These are phyloP conservation scores for Macaria notata DNA, from an alignment of 2,888 invertebrate species.

Conservation along the genomic window DNA sequence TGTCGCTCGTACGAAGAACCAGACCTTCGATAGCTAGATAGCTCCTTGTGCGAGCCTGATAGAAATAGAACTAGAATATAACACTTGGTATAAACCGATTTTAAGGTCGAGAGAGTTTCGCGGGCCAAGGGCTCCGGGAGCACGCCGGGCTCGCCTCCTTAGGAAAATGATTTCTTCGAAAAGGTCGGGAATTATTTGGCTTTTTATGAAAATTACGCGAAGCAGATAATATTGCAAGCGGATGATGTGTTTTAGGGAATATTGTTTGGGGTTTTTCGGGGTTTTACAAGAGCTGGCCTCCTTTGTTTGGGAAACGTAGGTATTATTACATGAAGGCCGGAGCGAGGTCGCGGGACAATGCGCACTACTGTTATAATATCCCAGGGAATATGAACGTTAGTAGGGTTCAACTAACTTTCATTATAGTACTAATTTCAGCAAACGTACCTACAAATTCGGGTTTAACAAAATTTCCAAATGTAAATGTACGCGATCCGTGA, in stretches of 20 bases:
- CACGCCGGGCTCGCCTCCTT: constrained; percentile 28
- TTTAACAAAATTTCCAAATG: no score
- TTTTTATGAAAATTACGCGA: constrained; percentile 26
- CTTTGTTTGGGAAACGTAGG: constrained; percentile 7
- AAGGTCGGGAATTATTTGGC: constrained; percentile 31
- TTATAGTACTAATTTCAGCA: no score
- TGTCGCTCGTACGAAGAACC: constrained; percentile 2
- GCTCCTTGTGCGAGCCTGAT: constrained; percentile 5
- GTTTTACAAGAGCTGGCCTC: constrained; percentile 3
- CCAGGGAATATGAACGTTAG: background rate
- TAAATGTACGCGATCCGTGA: no score
- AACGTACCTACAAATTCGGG: no score
- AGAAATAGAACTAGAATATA: constrained; percentile 21
- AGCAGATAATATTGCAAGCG: constrained; percentile 25
- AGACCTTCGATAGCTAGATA: background rate
- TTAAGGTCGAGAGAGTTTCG: constrained; percentile 28
- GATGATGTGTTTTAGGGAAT: constrained; percentile 23
- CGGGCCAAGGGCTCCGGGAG: constrained; percentile 33
- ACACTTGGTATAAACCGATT: constrained; percentile 31
- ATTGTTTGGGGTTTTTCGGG: constrained; percentile 12
- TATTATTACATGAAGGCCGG: background rate
- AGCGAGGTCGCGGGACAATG: constrained; percentile 4
- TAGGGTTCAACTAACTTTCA: background rate
- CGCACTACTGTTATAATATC: background rate
- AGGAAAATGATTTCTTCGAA: constrained; percentile 28